A percentile compares a stretch with the other conserved stretches of the same genome.
Conservation (phyloP, 2,888 invertebrate species). For the Andrena bucephala region DNA sequence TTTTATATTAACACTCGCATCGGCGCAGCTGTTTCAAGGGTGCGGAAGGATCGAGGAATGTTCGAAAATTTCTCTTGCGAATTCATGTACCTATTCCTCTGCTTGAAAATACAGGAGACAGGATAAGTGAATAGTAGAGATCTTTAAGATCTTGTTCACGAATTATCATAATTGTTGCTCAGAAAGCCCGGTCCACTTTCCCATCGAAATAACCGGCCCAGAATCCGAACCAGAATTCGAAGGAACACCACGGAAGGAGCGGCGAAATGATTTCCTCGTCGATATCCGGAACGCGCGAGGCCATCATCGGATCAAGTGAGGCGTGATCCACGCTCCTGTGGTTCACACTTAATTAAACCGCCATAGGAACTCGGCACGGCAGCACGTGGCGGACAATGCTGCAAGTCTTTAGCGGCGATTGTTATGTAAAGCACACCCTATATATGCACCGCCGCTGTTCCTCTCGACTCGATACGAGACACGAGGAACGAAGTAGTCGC, state of each 20-base stretch:
- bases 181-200: neutral
- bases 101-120: no score
- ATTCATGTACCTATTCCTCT: no score
- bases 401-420: conserved; percentile 85
- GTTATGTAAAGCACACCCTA: conserved; percentile 84
- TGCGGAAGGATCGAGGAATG: neutral
- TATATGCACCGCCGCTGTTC: conserved; percentile 78
- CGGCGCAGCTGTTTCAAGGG: neutral
- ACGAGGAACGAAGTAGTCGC: conserved; percentile 66
- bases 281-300: conserved; percentile 78
- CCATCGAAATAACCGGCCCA: no score
- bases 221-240: neutral
- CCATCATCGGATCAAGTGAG: conserved; percentile 84
- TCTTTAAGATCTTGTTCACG: no score
- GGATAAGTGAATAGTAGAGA: no score
- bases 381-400: conserved; percentile 84
- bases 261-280: conserved; percentile 72
- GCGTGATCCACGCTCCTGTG: conserved; percentile 84
- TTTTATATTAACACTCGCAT: neutral
- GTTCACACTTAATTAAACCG: conserved; percentile 85
- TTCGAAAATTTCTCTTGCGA: no score
- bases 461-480: conserved; percentile 73
- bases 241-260: conserved; percentile 38
- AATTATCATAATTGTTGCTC: no score
- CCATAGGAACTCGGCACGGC: conserved; percentile 80